A percentile compares a stretch with the other conserved stretches of the same genome.
These are phyloP conservation scores for Drosophila percnosoma DNA, from an alignment of 2,888 invertebrate genomes.

Conservation along the genomic window DNA sequence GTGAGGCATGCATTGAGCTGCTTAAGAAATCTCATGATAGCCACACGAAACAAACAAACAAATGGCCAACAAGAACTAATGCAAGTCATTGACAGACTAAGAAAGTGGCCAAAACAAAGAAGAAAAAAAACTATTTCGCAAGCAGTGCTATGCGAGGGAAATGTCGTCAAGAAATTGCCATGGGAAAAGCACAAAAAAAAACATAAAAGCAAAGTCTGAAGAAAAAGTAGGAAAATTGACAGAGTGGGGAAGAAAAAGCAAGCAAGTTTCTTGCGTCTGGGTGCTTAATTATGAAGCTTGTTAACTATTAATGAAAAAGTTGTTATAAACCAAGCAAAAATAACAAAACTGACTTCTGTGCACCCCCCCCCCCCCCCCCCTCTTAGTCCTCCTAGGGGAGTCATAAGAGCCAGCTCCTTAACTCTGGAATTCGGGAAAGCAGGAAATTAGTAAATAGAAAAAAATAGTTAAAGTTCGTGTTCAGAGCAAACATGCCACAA, in stretches of 20 bases:
- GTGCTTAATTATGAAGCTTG: conserved; percentile 77
- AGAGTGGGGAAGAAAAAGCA: conserved; percentile 17
- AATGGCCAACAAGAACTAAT: conserved; percentile 43
- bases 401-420: conserved; percentile 7
- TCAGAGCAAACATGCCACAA: conserved; percentile 5
- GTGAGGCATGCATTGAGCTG: conserved; percentile 58
- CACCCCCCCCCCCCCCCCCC: too few species aligned
- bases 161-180: conserved; percentile 39
- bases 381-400: conserved; percentile 5
- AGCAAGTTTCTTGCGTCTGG: conserved; percentile 53
- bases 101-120: conserved; percentile 26
- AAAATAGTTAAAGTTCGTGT: background rate
- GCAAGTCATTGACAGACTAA: conserved; percentile 63
- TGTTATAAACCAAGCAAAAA: conserved; percentile 59
- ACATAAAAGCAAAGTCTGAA: conserved; percentile 8
- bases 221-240: conserved; percentile 8
- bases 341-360: conserved; percentile 18
- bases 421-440: conserved; percentile 9
- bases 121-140: conserved; percentile 57
- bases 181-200: conserved; percentile 31
- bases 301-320: conserved; percentile 80
- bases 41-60: conserved; percentile 40
- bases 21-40: conserved; percentile 61
- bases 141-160: conserved; percentile 27
- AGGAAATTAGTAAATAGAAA: background rate